Evolutionary conservation across 2,797 vertebrate genomes (phyloP), one percentile per base, ranked within the genome.

Genomic region (Pipistrellus pipistrellus): DNA sequence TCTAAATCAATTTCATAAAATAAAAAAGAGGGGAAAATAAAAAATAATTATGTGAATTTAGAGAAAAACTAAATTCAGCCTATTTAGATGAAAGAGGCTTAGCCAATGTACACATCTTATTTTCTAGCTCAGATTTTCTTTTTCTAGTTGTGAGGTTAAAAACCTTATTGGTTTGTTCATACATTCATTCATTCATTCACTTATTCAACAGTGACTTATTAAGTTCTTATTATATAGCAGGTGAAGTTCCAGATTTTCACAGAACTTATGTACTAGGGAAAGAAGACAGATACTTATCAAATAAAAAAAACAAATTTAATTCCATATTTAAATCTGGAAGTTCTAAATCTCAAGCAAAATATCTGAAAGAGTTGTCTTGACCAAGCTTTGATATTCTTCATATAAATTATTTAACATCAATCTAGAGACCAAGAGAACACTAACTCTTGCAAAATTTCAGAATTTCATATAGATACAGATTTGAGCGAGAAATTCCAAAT

Each of bases 361-460:
- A 76, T 76, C 32, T 57, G 32, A 85, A 93, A 72, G 69, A 62
- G 41, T 53, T 78, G 92, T 91, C 85, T 93, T 69, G 48, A 68
- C 27, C 23, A 84, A 69, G 66, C 4, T 77, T 86, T 62, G 69
- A 44, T 90, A 73, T 53, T 44, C 53, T 68, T 93, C 86, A 53
- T 25, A 30, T 93, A n/a, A 72, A 78, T 86, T 64, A 44, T 73
- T 68, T 94, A 41, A 64, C 46, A 55, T 69, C 18, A 25, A 17
- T 94, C n/a, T 86, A 66, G n/a, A 62, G 20, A 69, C 30, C 32
- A 48, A 91, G 77, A 10, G 23, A 75, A 83, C 21, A 73, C 59
- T 83, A 66, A 96, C 9, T 69, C 35, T 88, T 71, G 11, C 1
- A 81, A 76, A n/a, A 81, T 91, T 87, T 62, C 82, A 64, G n/a